A percentile compares a stretch with the other conserved stretches of the same genome.
These are phyloP conservation scores for Harmothoe impar DNA, from an alignment of 2,888 invertebrate genomes.

Conservation along the genomic window DNA sequence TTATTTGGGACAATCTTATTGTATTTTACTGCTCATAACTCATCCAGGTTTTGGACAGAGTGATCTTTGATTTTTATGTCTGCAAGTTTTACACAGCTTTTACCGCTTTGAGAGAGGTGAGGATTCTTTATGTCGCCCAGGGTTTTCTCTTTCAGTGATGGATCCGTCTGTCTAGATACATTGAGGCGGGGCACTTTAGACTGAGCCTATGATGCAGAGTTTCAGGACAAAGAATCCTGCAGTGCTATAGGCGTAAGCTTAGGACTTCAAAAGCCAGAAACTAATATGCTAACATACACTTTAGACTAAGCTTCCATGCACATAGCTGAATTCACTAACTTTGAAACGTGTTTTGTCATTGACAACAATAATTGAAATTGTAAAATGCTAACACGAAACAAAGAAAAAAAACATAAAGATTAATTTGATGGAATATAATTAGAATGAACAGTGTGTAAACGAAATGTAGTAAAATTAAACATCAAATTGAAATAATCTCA, in stretches of 20 bases:
- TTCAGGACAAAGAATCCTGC: neutral
- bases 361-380: neutral
- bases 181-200: constrained; percentile 55
- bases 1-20: neutral
- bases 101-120: neutral
- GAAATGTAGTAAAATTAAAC: neutral
- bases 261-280: constrained; percentile 18
- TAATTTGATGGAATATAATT: too few relatives aligned
- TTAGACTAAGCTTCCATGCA: constrained; percentile 33
- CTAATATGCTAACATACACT: neutral
- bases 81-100: neutral
- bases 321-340: neutral
- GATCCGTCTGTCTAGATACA: constrained; percentile 32
- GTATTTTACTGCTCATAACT: neutral
- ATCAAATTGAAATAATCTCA: neutral
- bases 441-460: neutral
- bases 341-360: neutral
- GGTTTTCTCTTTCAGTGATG: neutral
- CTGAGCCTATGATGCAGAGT: constrained; percentile 52
- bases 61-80: neutral
- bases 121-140: neutral
- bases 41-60: too few relatives aligned
- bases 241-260: constrained; percentile 26
- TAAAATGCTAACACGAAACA: too few relatives aligned
- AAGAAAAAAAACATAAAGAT: too few relatives aligned